phyloP scores from a whole-genome alignment of 1,140 invertebrate genomes.

The Rhynchophorus ferrugineus region DNA sequence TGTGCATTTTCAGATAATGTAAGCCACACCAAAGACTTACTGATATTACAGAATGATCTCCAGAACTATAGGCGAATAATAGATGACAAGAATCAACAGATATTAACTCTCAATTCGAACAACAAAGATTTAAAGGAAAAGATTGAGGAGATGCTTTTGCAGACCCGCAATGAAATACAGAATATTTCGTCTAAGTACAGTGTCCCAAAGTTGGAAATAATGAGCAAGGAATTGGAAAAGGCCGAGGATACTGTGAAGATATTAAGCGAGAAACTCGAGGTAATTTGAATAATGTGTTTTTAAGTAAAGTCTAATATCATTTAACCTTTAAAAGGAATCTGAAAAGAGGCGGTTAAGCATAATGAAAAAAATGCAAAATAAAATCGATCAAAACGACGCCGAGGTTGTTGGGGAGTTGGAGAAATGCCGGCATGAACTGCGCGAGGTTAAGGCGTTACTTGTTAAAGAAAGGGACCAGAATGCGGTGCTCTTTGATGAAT shows the following conservation, averaged over 20 bases:
- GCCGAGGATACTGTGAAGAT: conserved; percentile 23
- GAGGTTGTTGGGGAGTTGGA: conserved; percentile 13
- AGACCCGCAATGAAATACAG: conserved; percentile 29
- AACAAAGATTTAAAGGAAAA: conserved; percentile 30
- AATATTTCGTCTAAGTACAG: conserved; percentile 32
- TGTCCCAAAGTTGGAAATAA: conserved; percentile 28
- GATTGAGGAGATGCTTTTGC: conserved; percentile 30
- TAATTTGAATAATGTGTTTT: conserved; percentile 9
- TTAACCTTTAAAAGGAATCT: conserved; percentile 14
- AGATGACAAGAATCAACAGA: conserved; percentile 29
- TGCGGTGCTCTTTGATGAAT: conserved; percentile 1
- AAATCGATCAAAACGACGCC: conserved; percentile 10
- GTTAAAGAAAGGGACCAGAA: conserved; percentile 8
- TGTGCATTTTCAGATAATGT: conserved; percentile 23
- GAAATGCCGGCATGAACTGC: conserved; percentile 8
- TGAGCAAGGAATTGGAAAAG: conserved; percentile 30
- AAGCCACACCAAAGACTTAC: conserved; percentile 26
- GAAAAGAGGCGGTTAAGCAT: conserved; percentile 16
- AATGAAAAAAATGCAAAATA: conserved; percentile 15
- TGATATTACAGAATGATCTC: conserved; percentile 30
- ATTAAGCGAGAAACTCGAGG: conserved; percentile 18
- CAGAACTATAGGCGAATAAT: conserved; percentile 24
- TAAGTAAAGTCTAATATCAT: conserved; percentile 6
- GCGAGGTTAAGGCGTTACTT: background rate
- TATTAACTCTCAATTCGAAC: conserved; percentile 22